A percentile compares a stretch with the other conserved stretches of the same genome.
Conservation (phyloP, 1,140 invertebrate genomes). For the Ruditapes philippinarum region DNA sequence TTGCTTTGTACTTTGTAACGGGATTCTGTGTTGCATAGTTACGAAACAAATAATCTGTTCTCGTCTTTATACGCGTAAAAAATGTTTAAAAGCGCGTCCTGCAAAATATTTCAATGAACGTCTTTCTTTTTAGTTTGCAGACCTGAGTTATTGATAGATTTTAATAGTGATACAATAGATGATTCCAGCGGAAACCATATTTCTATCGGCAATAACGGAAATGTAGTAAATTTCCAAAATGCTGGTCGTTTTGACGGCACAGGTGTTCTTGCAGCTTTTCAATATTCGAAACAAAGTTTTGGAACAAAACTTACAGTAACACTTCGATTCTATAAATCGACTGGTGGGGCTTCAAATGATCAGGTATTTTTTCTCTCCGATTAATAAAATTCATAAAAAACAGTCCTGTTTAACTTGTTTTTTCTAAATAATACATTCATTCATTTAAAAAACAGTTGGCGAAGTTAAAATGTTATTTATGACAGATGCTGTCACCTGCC, state of each 20-base stretch:
- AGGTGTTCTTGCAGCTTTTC: slow-evolving; percentile 56
- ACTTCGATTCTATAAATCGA: slow-evolving; percentile 61
- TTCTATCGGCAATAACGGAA: slow-evolving; percentile 60
- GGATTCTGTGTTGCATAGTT: too few species aligned
- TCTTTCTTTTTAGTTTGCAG: slow-evolving; percentile 40
- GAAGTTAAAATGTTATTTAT: too few species aligned
- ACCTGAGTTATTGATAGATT: slow-evolving; percentile 64
- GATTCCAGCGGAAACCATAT: slow-evolving; percentile 53
- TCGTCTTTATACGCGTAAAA: too few species aligned
- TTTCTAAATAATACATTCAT: too few species aligned
- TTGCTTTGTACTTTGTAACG: too few species aligned
- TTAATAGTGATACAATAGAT: slow-evolving; percentile 51
- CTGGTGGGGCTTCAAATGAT: slow-evolving; percentile 57
- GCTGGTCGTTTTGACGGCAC: slow-evolving; percentile 65
- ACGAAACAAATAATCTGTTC: too few species aligned
- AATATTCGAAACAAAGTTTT: slow-evolving; percentile 58
- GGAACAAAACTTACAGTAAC: slow-evolving; percentile 48
- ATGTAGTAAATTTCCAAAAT: slow-evolving; percentile 57
- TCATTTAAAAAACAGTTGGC: too few species aligned
- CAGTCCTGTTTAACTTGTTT: too few species aligned
- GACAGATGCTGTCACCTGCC: too few species aligned
- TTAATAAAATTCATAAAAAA: too few species aligned
- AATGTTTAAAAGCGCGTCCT: too few species aligned
- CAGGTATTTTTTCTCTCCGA: too few species aligned
- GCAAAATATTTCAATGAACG: background rate